These are phyloP conservation scores for Trogon surrucura DNA, from an alignment of 2,113 vertebrate genomes.

Conservation along the genomic window DNA sequence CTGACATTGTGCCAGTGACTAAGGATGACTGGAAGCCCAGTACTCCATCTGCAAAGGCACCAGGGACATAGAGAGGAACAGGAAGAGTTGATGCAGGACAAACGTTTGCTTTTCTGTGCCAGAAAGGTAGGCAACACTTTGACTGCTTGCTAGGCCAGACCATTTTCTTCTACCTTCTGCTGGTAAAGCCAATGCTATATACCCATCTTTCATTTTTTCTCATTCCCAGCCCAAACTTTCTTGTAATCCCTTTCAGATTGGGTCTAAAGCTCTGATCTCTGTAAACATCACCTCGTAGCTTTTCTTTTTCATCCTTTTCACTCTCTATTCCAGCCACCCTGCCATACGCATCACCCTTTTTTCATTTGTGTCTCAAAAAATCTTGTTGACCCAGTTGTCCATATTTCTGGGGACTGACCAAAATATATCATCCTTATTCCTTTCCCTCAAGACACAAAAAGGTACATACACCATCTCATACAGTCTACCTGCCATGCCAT, in stretches of 20 bases:
- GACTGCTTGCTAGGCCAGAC: not conserved
- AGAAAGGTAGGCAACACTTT: not conserved
- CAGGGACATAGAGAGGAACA: not conserved
- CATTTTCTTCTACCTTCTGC: not conserved
- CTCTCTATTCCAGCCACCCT: not conserved
- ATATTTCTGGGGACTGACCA: not conserved
- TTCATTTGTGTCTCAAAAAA: not conserved
- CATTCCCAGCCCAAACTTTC: not conserved
- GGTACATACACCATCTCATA: not conserved
- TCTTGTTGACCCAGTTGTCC: not conserved
- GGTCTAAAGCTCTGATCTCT: not conserved
- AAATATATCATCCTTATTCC: not conserved
- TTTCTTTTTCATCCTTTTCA: not conserved
- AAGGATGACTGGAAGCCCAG: not conserved
- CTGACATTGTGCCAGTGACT: not conserved
- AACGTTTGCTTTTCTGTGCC: not conserved
- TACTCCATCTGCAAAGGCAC: not conserved
- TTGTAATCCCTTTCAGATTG: not conserved
- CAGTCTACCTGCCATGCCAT: not conserved
- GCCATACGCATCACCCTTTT: not conserved
- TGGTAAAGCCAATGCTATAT: not conserved
- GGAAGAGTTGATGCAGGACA: too few relatives aligned
- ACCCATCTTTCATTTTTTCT: not conserved
- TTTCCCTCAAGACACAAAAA: not conserved
- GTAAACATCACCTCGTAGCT: accelerated